Base-by-base conservation (phyloP, 2,888 invertebrate genomes). In the Parnassius orleans region DNA sequence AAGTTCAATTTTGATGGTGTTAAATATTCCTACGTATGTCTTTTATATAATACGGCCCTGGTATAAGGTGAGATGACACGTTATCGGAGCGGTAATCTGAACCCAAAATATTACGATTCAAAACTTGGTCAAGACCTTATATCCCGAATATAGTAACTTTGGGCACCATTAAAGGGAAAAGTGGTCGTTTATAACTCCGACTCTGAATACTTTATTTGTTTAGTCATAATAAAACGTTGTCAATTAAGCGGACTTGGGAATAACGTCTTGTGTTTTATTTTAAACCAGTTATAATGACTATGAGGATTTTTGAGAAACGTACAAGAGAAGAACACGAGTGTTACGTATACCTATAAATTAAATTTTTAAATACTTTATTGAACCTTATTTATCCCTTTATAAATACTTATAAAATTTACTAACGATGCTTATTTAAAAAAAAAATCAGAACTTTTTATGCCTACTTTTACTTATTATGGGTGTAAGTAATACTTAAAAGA, bases 51-150 rank as follows among this genome's bases (percentile, higher is more conserved):
- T 63, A 14, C 84, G 68, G 66, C 79, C 79, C 89, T 87, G 87
- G 68, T 67, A 67, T 69, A 80, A 90, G 87, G 90, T 87, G 90
- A 90, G 90, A 90, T 88, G 89, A 86, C 80, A 77, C 83, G 81
- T 86, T 91, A 92, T 92, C 92, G 76, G 80, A 72, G 72, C 69
- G 81, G 92, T 92, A 92, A 92, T 92, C 92, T 90, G 87, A 90
- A 79, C 86, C 87, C 88, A 86, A 91, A 92, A 90, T 92, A 92
- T 92, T 92, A 92, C 88, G 87, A 90, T 87, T 89, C 87, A 87
- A 87, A 90, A 90, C 87, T 90, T 90, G 89, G 90, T 86, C 87
- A 88, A 85, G 85, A 84, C 83, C 86, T 87, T 85, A 85, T 77
- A 79, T 83, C 83, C 83, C 82, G 80, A 83, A 84, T 83, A 84